Percentiles rank a stretch among this genome's conserved stretches.
Evolutionary conservation across 2,888 invertebrate genomes (phyloP).

Genomic region (Serripes groenlandicus): DNA sequence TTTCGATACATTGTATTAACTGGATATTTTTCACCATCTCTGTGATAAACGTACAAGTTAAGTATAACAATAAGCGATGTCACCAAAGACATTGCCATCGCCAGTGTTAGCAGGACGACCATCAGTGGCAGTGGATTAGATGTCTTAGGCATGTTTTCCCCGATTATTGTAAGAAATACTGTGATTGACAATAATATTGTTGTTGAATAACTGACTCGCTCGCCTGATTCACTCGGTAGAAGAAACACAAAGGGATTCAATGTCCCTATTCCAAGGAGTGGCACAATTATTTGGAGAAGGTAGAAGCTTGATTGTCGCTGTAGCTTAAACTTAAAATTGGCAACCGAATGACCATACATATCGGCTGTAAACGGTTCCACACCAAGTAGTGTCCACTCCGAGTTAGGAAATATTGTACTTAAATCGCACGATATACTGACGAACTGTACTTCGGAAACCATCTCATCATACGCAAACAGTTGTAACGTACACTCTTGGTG

Average conservation of each 20-base stretch:
- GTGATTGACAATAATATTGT: neutral
- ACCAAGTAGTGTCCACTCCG: constrained; percentile 4
- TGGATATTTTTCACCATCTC: neutral
- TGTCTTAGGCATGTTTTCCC: constrained; percentile 1
- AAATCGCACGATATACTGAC: neutral
- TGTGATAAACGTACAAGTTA: constrained; percentile 16
- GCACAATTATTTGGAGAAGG: neutral
- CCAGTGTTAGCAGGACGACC: neutral
- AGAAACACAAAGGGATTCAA: neutral
- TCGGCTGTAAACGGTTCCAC: neutral
- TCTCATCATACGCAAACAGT: constrained; percentile 18
- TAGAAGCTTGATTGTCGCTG: neutral
- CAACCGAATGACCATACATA: neutral
- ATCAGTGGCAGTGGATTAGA: constrained; percentile 21
- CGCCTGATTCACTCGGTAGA: neutral
- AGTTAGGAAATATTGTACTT: neutral
- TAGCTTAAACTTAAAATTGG: neutral
- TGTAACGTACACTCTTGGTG: constrained; percentile 38
- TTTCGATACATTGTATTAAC: neutral
- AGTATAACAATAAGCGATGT: constrained; percentile 2
- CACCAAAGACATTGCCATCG: neutral
- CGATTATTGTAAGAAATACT: neutral
- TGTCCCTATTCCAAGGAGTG: neutral
- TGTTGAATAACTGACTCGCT: neutral
- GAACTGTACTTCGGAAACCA: neutral